Percentiles rank a stretch among this genome's conserved stretches.
phyloP scores from a whole-genome alignment of 2,797 vertebrate species.

The Hypotaenidia okinawae region DNA sequence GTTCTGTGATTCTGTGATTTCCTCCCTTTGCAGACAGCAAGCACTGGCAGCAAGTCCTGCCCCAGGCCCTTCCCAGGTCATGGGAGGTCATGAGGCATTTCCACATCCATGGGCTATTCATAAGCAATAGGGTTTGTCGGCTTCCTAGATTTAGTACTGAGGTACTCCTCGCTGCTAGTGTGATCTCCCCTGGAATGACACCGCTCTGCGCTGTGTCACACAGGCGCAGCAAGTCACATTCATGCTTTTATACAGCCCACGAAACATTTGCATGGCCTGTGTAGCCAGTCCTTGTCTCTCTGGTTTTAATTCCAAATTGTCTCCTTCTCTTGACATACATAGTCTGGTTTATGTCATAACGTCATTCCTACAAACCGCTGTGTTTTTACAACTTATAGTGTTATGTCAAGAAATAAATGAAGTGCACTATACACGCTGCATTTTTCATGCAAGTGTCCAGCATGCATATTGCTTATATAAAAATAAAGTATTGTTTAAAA shows the following conservation, averaged over 20 bases:
- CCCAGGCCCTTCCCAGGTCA: neutral
- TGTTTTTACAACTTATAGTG: constrained; percentile 37
- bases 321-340: constrained; percentile 43
- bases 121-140: neutral
- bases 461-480: constrained; percentile 4
- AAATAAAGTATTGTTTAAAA: constrained; percentile 44
- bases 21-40: neutral
- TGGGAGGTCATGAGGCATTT: neutral
- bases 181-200: neutral
- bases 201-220: neutral
- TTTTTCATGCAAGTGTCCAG: constrained; percentile 49
- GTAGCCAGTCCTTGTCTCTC: neutral
- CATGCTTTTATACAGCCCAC: neutral
- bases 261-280: neutral
- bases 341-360: constrained; percentile 57
- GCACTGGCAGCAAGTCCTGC: neutral
- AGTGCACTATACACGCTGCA: neutral
- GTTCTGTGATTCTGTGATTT: neutral
- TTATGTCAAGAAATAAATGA: constrained; percentile 60
- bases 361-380: constrained; percentile 54
- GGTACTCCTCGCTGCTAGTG: neutral
- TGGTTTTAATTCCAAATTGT: constrained; percentile 39
- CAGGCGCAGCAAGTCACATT: neutral
- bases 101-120: neutral
- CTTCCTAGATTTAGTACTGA: neutral